Base-by-base conservation (phyloP, 1,140 invertebrate genomes). In the Elymnias hypermnestra region DNA sequence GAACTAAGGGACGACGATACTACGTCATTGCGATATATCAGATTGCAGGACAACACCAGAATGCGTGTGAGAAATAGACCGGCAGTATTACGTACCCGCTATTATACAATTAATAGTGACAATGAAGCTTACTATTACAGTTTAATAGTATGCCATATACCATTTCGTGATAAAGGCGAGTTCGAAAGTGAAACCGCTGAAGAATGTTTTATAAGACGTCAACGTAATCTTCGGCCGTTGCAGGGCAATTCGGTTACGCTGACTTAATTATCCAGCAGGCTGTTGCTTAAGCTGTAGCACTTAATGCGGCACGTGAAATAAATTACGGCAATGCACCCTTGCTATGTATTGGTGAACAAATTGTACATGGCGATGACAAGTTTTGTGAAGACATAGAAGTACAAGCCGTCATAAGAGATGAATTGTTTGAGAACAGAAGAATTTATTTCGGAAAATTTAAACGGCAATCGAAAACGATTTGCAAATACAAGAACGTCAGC, bases 41-140 rank as follows among this genome's bases (percentile, higher is more conserved):
- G 5, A 43, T 38, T 63, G 9, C 14, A 14, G 6, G 57, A 64
- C n/a, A 53, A 64, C 13, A 52, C 47, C 3, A 12, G 54, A 39
- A 64, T 69, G 62, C 53, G 49, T 17, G 43, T 60, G 13, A 28
- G 62, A 23, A 68, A 61, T 31, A 52, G 25, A 22, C 9, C 41
- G 0, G 53, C 53, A 38, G 55, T 64, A 9, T 35, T 53, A 12
- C 55, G 58, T 6, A 56, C 48, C 3, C 29, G 58, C 9, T 61
- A 65, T 28, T 65, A 39, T 22, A 65, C 57, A 12, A 5, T 62
- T 8, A 58, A 58, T 26, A 56, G 49, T 40, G 50, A 63, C 39
- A 48, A 50, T 42, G 39, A 53, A 26, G 12, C 10, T 12, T 37
- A 37, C 15, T 37, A 37, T 28, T 36, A 45, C 12, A 37, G 9